phyloP scores from a whole-genome alignment of 2,797 vertebrate species.

The Mico argentatus region DNA sequence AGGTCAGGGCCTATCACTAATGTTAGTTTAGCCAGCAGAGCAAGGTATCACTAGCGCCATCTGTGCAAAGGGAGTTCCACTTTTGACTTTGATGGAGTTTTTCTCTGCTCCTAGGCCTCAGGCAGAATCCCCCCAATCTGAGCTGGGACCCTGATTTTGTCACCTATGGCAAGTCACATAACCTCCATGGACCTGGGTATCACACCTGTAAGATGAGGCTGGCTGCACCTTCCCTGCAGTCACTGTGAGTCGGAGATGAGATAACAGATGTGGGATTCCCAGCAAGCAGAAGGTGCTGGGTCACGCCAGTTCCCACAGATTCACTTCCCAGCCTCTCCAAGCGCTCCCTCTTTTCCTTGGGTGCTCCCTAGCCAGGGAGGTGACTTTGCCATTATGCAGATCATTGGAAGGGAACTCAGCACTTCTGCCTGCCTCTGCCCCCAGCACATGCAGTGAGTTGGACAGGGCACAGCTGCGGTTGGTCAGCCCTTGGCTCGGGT shows the following conservation, averaged over 20 bases:
- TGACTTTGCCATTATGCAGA: neutral
- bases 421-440: neutral
- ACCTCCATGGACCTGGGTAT: neutral
- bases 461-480: neutral
- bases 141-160: neutral
- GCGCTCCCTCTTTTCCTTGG: neutral
- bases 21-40: neutral
- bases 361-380: neutral
- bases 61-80: neutral
- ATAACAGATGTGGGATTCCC: neutral
- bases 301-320: accelerated
- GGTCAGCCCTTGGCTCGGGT: neutral
- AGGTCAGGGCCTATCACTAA: neutral
- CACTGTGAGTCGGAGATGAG: accelerated
- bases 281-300: accelerated
- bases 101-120: neutral
- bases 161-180: neutral
- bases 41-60: neutral
- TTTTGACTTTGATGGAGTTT: neutral
- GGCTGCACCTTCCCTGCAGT: neutral
- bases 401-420: neutral
- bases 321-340: neutral
- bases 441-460: neutral
- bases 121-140: neutral
- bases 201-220: neutral